Base-by-base conservation (phyloP, 2,888 invertebrate species). In the Gerris lacustris region DNA sequence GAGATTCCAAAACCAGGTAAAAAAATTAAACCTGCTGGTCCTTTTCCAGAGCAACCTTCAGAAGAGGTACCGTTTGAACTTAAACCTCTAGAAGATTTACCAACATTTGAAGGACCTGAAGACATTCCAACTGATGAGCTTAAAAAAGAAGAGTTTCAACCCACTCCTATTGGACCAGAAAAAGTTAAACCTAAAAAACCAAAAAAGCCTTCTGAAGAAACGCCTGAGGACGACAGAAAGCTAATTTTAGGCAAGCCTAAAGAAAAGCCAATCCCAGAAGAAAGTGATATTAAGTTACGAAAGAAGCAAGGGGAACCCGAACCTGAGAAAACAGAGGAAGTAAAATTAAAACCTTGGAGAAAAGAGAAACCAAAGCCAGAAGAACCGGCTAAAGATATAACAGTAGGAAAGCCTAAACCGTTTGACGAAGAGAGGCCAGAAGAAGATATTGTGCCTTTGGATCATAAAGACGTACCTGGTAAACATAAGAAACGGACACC, bases 401-500 rank as follows among this genome's bases (percentile, higher is more conserved):
- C 74, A 70, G 76, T 78, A 31, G 74, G 79, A 0, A 77, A 77
- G 70, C 75, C 80, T 5, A 78, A 79, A 74, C 80, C 80, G 66
- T 74, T 76, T 63, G 71, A 71, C 73, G 68, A 73, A 73, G 70
- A 72, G 75, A 79, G 77, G 74, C 78, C 76, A 77, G 74, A 75
- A 74, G 72, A 73, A 45, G 68, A 66, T n/a, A n/a, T n/a, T 31
- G 31, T 31, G 31, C 4, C 31, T 31, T 31, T 69, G 15, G 44
- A 64, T 45, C 18, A 44, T n/a, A 74, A 74, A 55, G 81, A 79
- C 72, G 78, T 79, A 0, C 77, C 78, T 0, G 76, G 80, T 9
- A 81, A 83, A 73, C 82, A 84, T 9, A 84, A 85, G 75, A 81
- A 81, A 76, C 83, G 83, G 31, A 31, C 31, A 31, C 31, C 31